Percentiles rank a stretch among this genome's conserved stretches.
phyloP scores from a whole-genome alignment of 2,888 invertebrate genomes.

The Hyles lineata region DNA sequence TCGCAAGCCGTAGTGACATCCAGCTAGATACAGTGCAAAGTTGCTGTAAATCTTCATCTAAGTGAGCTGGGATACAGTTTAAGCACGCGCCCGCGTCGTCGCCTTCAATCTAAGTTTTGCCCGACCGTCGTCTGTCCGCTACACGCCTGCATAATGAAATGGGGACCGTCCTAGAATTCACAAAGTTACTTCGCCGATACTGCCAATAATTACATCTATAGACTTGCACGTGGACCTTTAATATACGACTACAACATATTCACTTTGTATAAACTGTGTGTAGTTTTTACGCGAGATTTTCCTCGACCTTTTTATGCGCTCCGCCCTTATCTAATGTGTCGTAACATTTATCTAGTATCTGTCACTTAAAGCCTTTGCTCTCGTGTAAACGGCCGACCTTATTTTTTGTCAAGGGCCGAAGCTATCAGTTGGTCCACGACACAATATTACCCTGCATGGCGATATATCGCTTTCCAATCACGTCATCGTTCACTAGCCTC shows the following conservation, averaged over 20 bases:
- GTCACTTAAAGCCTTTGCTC: conserved; percentile 82
- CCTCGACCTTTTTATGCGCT: conserved; percentile 64
- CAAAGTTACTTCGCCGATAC: conserved; percentile 66
- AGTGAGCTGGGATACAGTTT: conserved; percentile 75
- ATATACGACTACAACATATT: conserved; percentile 43
- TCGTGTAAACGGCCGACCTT: conserved; percentile 81
- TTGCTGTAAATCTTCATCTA: conserved; percentile 76
- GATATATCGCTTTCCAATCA: conserved; percentile 79
- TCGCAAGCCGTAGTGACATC: conserved; percentile 45
- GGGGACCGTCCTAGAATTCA: conserved; percentile 68
- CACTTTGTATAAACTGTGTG: conserved; percentile 44
- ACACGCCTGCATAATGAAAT: conserved; percentile 80
- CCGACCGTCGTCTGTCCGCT: conserved; percentile 70
- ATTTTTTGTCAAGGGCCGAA: conserved; percentile 79
- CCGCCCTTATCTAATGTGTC: conserved; percentile 74
- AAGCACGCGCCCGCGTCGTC: conserved; percentile 79
- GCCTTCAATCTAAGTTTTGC: conserved; percentile 83
- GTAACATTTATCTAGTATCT: conserved; percentile 83
- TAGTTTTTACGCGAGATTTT: conserved; percentile 59
- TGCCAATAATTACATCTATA: conserved; percentile 71
- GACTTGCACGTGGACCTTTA: conserved; percentile 52
- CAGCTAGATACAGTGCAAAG: conserved; percentile 56
- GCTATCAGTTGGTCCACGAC: conserved; percentile 78
- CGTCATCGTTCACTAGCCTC: conserved; percentile 73
- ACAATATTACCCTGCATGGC: conserved; percentile 78